Evolutionary conservation across 2,888 invertebrate genomes (phyloP).

Genomic region (Philereme transversata): DNA sequence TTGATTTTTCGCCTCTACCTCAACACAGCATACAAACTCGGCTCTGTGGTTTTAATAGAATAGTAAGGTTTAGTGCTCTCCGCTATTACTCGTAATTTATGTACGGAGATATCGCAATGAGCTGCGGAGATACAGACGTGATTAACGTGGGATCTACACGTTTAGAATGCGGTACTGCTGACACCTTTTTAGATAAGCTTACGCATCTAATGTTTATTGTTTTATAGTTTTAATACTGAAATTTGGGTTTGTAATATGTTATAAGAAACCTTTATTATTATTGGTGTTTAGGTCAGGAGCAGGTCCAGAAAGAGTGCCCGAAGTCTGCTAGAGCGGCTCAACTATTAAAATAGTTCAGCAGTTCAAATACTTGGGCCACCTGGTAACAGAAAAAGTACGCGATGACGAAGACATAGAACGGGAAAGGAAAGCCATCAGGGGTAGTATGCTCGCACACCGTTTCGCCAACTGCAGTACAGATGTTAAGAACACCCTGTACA

Average conservation of each 20-base stretch:
- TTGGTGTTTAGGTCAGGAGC: too few relatives aligned
- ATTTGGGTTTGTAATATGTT: not conserved
- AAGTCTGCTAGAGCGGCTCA: too few relatives aligned
- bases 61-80: slow-evolving; percentile 31
- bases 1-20: slow-evolving; percentile 13
- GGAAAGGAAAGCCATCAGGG: too few relatives aligned
- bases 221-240: slow-evolving; percentile 2
- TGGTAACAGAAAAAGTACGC: too few relatives aligned
- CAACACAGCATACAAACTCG: not conserved
- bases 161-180: slow-evolving; percentile 8
- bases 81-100: slow-evolving; percentile 35
- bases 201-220: slow-evolving; percentile 19
- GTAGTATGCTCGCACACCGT: too few relatives aligned
- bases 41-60: slow-evolving; percentile 15
- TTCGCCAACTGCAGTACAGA: too few relatives aligned
- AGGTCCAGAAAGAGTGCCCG: too few relatives aligned
- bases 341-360: too few relatives aligned
- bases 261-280: too few relatives aligned
- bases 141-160: slow-evolving; percentile 27
- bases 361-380: too few relatives aligned
- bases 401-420: too few relatives aligned
- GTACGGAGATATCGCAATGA: slow-evolving; percentile 32
- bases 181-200: slow-evolving; percentile 8
- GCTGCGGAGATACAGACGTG: slow-evolving; percentile 16
- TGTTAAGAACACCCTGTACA: too few relatives aligned